Evolutionary conservation across 2,888 invertebrate species (phyloP), one percentile per base, ranked within the genome.

Genomic region (Xylophagus ater): DNA sequence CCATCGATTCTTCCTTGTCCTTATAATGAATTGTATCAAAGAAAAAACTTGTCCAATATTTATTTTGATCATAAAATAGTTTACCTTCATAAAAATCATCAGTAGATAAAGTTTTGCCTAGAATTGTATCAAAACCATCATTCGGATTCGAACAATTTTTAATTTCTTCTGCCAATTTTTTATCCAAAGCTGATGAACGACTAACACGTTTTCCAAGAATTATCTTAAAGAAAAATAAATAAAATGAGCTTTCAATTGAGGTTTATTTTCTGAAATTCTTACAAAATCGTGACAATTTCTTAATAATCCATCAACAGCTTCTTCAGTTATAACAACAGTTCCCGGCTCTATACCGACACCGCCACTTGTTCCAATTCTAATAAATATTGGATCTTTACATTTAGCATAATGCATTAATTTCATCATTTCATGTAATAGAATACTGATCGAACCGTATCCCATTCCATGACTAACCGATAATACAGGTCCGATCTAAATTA

Each of bases 401-500:
- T 76, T 80, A n/a, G 97, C 93, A 56, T 89, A 85, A 57, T 79
- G 78, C 74, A 96, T 83, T 51, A 98, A 69, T 68, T 97, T 98
- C 53, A 96, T 85, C 37, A 93, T 70, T 69, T 98, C 97, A 59
- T 96, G 92, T n/a, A 98, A 73, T 36, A 97, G 71, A 46, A 98
- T 93, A n/a, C 89, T 87, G 46, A 94, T 78, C 0, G 97, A 94
- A 1, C 96, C 89, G 43, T 89, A 83, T 3, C 97, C 98, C 81
- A 98, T 94, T 18, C 97, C 98, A 57, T 98, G 97, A 23, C 62
- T 64, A 9, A 54, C 58, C 34, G 59, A 61, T 6, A 65, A 34
- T 1, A 65, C 56, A 0, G 57, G 58, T 1, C 65, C 65, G 24
- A 60, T 53, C 58, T 59, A 12, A 4, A 40, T 29, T 6, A n/a